phyloP scores from a whole-genome alignment of 2,888 invertebrate genomes.

The Lamproptera curius region DNA sequence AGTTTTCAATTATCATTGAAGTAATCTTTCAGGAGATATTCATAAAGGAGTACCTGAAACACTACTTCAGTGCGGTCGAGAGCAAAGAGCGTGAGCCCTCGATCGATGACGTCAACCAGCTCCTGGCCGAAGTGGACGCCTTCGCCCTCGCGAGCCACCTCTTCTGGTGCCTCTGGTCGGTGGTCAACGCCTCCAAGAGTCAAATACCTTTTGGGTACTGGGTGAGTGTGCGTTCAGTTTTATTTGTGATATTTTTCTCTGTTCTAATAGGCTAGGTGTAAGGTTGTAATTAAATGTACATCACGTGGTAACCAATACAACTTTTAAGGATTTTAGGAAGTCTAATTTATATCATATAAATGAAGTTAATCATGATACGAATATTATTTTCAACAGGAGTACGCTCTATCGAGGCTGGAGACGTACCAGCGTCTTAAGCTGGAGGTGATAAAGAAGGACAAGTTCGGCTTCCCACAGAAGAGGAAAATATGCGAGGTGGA shows the following conservation, averaged over 20 bases:
- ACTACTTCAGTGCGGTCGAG: constrained; percentile 41
- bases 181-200: constrained; percentile 91
- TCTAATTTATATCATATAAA: too few relatives aligned
- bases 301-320: too few relatives aligned
- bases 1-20: too few relatives aligned
- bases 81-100: constrained; percentile 44
- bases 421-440: constrained; percentile 81
- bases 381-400: constrained; percentile 81
- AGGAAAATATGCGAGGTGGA: constrained; percentile 73
- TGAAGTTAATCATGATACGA: too few relatives aligned
- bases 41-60: constrained; percentile 66
- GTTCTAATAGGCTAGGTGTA: too few relatives aligned
- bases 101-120: constrained; percentile 76
- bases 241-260: too few relatives aligned
- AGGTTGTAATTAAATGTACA: too few relatives aligned
- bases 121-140: constrained; percentile 87
- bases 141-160: constrained; percentile 94
- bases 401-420: constrained; percentile 79
- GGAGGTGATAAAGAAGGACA: constrained; percentile 69
- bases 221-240: constrained; percentile 82
- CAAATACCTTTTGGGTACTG: constrained; percentile 96
- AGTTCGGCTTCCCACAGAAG: constrained; percentile 56
- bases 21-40: constrained; percentile 78
- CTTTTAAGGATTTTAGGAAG: too few relatives aligned
- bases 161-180: constrained; percentile 96